Evolutionary conservation across 2,888 invertebrate genomes (phyloP), one percentile per base, ranked within the genome.

Genomic region (Cephalotes varians): DNA sequence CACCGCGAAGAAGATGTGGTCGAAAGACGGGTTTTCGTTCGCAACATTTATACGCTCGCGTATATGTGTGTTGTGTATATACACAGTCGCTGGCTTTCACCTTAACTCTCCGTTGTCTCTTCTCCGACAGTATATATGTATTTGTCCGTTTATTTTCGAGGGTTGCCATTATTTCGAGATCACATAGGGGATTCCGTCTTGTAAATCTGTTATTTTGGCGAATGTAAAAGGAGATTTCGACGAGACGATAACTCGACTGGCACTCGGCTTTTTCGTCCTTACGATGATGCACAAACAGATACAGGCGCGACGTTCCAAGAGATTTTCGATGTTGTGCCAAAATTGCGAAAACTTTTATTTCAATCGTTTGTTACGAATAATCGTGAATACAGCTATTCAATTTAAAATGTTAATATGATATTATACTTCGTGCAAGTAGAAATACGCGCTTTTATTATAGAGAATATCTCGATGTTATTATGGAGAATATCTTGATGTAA

Each of bases 191-290:
- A 84, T 87, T 71, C 51, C 56, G 49, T 31, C 40, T 47, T 71
- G 82, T 76, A 87, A 84, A 82, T 87, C 82, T 81, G 82, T 80
- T 87, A 74, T 88, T 81, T 65, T 74, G 62, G 12, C 54, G 56
- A 77, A 56, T 31, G 80, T 69, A 82, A 83, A 79, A 69, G 31
- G 77, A 81, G 82, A 83, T 83, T 77, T 71, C 40, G 58, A 15
- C 10, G 21, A 10, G 18, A 44, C 54, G 82, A 84, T 87, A 79
- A 81, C 56, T 49, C 47, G 51, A 4, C 40, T 64, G 25, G n/a
- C 15, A 60, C 15, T 25, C 60, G 28, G 28, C 31, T 62, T 37
- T 62, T n/a, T 58, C 31, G 28, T 77, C 21, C 40, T 69, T 31
- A 28, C 31, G 51, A 37, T 10, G 62, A 31, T 15, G 7, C n/a